These are phyloP conservation scores for Mirza zaza DNA, from an alignment of 2,113 vertebrate species.

Conservation along the genomic window DNA sequence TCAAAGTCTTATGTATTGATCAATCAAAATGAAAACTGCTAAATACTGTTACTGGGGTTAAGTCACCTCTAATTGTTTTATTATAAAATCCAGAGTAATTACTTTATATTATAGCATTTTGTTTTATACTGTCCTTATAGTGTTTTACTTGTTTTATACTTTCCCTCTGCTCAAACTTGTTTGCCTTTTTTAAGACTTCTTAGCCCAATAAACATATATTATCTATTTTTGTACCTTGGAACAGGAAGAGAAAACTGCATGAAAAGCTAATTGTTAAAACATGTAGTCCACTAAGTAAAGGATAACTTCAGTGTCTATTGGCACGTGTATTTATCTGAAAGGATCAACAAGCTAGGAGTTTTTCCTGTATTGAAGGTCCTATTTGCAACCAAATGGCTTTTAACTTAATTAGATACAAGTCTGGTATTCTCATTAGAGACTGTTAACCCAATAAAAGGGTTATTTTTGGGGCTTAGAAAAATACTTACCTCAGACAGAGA, in stretches of 20 bases:
- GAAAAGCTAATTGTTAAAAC: neutral
- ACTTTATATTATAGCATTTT: neutral
- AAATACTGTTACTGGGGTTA: neutral
- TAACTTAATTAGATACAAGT: neutral
- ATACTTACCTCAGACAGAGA: neutral
- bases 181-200: neutral
- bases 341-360: neutral
- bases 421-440: neutral
- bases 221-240: neutral
- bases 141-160: neutral
- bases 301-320: neutral
- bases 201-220: neutral
- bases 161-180: neutral
- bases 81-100: constrained; percentile 25
- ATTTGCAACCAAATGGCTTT: neutral
- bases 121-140: neutral
- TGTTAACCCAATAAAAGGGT: neutral
- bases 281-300: neutral
- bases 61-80: neutral
- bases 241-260: neutral
- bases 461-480: constrained; percentile 15
- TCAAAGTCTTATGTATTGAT: neutral
- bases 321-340: neutral
- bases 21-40: neutral
- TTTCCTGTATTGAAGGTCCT: neutral